Evolutionary conservation across 2,888 invertebrate genomes (phyloP), one percentile per base, ranked within the genome.

Genomic region (Stenurella melanura): DNA sequence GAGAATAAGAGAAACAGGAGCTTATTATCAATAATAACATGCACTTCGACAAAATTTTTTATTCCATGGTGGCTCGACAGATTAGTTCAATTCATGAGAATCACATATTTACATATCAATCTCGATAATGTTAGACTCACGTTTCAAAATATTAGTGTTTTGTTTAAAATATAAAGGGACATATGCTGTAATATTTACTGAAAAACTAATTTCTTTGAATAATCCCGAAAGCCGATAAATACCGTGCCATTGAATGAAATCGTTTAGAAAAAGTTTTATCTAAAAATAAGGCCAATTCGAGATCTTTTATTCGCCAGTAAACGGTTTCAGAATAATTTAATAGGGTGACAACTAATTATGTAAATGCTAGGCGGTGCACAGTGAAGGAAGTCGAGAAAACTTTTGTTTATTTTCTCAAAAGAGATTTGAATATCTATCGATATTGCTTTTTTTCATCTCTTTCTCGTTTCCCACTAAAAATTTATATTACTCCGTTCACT

Each of bases 301-400:
- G 21, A 19, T 21, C 58, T 21, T 58, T 21, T 58, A 58, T 58
- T 58, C 21, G 58, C 15, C 58, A 15, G 58, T 58, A 58, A 21
- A 58, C 58, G 58, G 58, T 58, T 19, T 21, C 11, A 11, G 58
- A 58, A 58, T 58, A 58, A 58, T 58, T 58, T 58, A 38, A 17
- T 38, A 38, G 18, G 17, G 38, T 34, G 64, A 34, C 64, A 64
- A 64, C 64, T 64, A 42, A 64, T 64, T 64, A 64, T 64, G 38
- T 12, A 64, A 64, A 64, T 42, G 64, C 11, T 38, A 64, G 18
- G 19, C 38, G 10, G 38, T 19, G 64, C 38, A 38, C 9, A 18
- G 17, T 34, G 38, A 34, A 42, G 38, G 34, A 42, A 64, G 18
- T 38, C 38, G 38, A 42, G 64, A 15, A 64, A 64, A 34, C 63